Conservation (phyloP, 2,888 invertebrate species). For the Mechanitis mazaeus region DNA sequence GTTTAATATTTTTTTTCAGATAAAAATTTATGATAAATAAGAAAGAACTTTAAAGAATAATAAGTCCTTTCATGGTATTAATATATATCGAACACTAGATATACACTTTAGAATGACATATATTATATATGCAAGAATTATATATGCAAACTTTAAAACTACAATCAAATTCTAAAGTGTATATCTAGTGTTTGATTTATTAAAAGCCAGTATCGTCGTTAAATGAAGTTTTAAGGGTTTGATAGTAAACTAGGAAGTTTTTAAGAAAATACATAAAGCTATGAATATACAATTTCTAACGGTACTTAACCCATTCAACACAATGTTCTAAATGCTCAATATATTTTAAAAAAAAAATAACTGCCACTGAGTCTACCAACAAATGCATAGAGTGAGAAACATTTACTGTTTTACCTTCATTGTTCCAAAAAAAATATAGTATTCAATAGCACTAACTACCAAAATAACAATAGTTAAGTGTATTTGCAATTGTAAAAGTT, state of each 20-base stretch:
- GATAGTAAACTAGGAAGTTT: not conserved
- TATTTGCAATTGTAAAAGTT: not conserved
- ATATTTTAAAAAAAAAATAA: not conserved
- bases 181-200: no score
- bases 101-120: no score
- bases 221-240: no score
- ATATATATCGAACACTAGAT: no score
- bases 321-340: no score
- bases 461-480: not conserved
- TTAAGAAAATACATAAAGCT: not conserved
- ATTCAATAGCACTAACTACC: not conserved
- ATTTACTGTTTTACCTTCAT: not conserved
- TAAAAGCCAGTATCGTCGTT: no score
- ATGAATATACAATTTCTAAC: not conserved
- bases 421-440: not conserved
- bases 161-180: no score
- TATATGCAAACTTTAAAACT: no score
- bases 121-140: no score
- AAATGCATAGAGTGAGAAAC: not conserved
- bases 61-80: no score
- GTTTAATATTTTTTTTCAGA: not conserved
- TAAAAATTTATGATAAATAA: no score
- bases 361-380: not conserved
- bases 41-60: no score
- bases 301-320: not conserved